Evolutionary conservation across 1,140 invertebrate species (phyloP), one percentile per base, ranked within the genome.

Genomic region (Drosophila nebulosa): DNA sequence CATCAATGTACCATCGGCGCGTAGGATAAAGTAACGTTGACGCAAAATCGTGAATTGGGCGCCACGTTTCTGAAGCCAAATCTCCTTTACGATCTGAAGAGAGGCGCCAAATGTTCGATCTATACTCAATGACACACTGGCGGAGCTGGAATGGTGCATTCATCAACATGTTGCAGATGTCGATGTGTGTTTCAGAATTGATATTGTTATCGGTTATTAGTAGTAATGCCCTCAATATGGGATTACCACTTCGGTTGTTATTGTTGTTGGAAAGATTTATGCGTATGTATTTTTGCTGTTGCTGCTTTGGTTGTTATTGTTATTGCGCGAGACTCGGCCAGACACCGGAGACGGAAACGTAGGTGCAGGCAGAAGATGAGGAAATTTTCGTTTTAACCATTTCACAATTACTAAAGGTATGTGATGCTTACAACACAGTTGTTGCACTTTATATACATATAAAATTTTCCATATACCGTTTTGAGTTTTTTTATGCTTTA

Each of bases 1-100:
- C 60, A 97, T 95, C 58, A 99, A 93, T 22, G 96, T 95, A 5
- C 99, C 99, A 94, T 99, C 96, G 84, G 97, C 95, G 78, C 97
- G 95, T 3, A 99, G 93, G 53, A 99, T 95, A 92, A 99, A 99
- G 93, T 99, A 99, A 74, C 99, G 93, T 57, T 96, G 95, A 71
- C 99, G 94, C 99, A 99, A 99, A 89, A 98, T 99, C 91, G 98
- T 97, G 71, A 98, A 98, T 90, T 98, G 97, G 91, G 98, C 97
- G 22, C 97, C 96, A 84, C 96, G 94, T 92, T 97, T 97, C 83
- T 94, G 94, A 42, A 97, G 93, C 96, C 96, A 97, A 68, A 96
- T 96, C 92, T 97, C 95, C 92, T 96, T 96, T 42, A 96, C 95
- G 71, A 96, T 92, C n/a, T 72, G 30, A 7, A 77, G 24, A 4